Evolutionary conservation across 2,113 vertebrate genomes (phyloP).

Genomic region (Eretmodus cyanostictus): DNA sequence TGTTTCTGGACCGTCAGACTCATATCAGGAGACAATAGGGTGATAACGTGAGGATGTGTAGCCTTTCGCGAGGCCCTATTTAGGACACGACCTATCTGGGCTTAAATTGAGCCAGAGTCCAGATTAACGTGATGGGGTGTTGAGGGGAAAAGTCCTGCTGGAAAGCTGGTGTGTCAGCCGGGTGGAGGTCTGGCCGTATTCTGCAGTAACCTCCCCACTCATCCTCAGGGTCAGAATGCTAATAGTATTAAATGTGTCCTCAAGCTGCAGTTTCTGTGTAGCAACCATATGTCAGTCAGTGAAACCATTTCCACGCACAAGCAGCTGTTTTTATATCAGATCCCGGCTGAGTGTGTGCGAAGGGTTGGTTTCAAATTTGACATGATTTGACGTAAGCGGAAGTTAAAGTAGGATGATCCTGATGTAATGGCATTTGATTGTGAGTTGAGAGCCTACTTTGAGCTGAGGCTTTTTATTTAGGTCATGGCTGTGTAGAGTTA

Average conservation of each 20-base stretch:
- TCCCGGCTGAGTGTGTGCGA: neutral
- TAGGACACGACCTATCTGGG: neutral
- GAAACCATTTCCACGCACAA: neutral
- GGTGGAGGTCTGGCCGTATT: neutral
- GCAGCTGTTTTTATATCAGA: neutral
- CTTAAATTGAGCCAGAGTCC: conserved; percentile 14
- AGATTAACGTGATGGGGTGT: conserved; percentile 8
- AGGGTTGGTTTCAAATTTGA: neutral
- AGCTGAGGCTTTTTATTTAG: conserved; percentile 54
- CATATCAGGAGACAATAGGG: neutral
- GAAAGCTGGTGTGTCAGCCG: neutral
- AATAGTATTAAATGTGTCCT: conserved; percentile 35
- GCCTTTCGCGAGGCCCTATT: neutral
- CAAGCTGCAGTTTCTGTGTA: conserved; percentile 22
- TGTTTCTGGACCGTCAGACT: neutral
- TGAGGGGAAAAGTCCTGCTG: neutral
- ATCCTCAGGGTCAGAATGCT: conserved; percentile 27
- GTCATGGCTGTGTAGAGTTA: conserved; percentile 26
- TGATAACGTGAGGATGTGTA: neutral
- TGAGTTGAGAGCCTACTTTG: conserved; percentile 49
- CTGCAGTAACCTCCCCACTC: conserved; percentile 4
- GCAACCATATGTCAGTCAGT: conserved; percentile 8
- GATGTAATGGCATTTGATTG: conserved; percentile 58
- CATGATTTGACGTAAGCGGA: conserved; percentile 23
- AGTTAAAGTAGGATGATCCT: conserved; percentile 56